Conservation (phyloP, 2,797 vertebrate genomes). For the Melanotaenia trifasciata region DNA sequence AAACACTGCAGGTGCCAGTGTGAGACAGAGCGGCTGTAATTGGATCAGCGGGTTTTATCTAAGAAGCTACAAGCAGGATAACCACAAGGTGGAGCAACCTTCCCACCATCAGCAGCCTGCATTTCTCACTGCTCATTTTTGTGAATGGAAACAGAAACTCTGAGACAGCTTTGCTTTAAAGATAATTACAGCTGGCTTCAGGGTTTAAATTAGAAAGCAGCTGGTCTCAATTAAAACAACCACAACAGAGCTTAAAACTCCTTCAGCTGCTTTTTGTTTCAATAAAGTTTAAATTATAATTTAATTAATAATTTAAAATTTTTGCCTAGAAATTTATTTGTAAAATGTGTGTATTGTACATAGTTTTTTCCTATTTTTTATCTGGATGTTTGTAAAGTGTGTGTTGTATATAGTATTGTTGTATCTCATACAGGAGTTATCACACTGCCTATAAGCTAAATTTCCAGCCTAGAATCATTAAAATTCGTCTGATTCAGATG, state of each 20-base stretch:
- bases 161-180: neutral
- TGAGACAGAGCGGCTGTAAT: conserved; percentile 36
- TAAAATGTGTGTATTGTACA: too few relatives aligned
- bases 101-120: neutral
- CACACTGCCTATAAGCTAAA: too few relatives aligned
- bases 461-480: too few relatives aligned
- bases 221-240: neutral
- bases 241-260: neutral
- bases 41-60: conserved; percentile 24
- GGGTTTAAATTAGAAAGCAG: neutral
- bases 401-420: too few relatives aligned
- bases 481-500: too few relatives aligned
- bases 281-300: too few relatives aligned
- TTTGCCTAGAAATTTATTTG: too few relatives aligned
- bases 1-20: neutral
- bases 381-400: too few relatives aligned
- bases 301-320: too few relatives aligned
- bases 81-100: conserved; percentile 58
- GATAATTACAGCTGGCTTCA: neutral
- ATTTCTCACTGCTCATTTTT: conserved; percentile 1
- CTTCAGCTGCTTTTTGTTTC: too few relatives aligned
- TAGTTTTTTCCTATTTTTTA: too few relatives aligned
- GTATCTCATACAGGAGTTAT: too few relatives aligned
- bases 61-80: neutral
- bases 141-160: conserved; percentile 30